Base-by-base conservation (phyloP, 2,113 vertebrate genomes). In the Xenopus borealis region DNA sequence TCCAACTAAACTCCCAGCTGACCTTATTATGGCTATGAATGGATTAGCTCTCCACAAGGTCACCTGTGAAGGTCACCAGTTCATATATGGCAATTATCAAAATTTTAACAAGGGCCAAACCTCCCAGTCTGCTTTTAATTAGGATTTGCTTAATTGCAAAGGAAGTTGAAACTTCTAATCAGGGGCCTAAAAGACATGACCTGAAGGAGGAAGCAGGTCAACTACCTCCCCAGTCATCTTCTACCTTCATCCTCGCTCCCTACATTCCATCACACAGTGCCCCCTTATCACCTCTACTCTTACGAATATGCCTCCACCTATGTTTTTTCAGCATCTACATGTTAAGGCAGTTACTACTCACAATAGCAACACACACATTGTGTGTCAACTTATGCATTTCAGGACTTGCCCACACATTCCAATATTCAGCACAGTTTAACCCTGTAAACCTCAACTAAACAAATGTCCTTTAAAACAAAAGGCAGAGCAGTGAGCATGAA, bases 11-110 rank as follows among this genome's bases (percentile, higher is more conserved):
- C 73, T 75, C 27, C 58, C 23, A 27, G 16, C 45, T 55, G 61
- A 63, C 58, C 58, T 63, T 69, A 75, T 62, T 75, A 75, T 62
- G n/a, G 57, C 30, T 57, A 53, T 69, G 73, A 69, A 75, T 63
- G 66, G 59, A 62, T 69, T 62, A 55, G 66, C 69, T 75, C 46
- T 75, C 45, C 47, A 3, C 57, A 55, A 61, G 73, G 73, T 75
- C 23, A 27, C 23, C 23, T 27, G 23, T 27, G 23, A 55, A 61
- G 73, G 73, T 75, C 72, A 62, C 20, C 55, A 17, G 57, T 62
- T 69, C 73, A 75, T 27, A 14, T 14, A 14, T 55, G 62, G 47
- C 55, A 72, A 72, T 62, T 55, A 55, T n/a, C 16, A 55, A 55
- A 55, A 55, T n/a, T 55, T 16, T 55, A 58, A n/a, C 72, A 59